Percentiles rank a stretch among this genome's conserved stretches.
These are phyloP conservation scores for Drosophila falleni DNA, from an alignment of 2,888 invertebrate genomes.

Conservation along the genomic window DNA sequence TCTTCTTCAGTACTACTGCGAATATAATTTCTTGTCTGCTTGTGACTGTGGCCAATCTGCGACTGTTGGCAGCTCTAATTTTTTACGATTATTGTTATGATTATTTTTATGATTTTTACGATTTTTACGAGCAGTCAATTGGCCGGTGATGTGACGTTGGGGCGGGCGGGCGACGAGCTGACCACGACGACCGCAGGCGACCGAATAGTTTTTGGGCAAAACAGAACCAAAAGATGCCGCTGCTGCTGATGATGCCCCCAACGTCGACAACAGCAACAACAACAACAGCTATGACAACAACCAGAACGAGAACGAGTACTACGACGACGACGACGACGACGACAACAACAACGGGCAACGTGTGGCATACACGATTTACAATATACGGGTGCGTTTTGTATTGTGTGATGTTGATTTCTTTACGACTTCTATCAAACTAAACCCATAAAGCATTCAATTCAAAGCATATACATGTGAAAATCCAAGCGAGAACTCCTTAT, in stretches of 20 bases:
- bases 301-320: conserved; percentile 12
- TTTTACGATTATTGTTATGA: conserved; percentile 85
- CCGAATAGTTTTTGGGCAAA: conserved; percentile 66
- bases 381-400: conserved; percentile 72
- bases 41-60: conserved; percentile 62
- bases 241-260: conserved; percentile 54
- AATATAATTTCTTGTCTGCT: conserved; percentile 41
- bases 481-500: conserved; percentile 86
- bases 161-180: conserved; percentile 58
- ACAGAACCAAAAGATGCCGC: conserved; percentile 54
- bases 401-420: conserved; percentile 86
- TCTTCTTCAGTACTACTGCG: conserved; percentile 26
- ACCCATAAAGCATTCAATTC: conserved; percentile 86
- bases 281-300: conserved; percentile 23
- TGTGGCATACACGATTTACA: conserved; percentile 59
- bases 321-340: conserved; percentile 22
- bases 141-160: conserved; percentile 40
- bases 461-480: conserved; percentile 86
- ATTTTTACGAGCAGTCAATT: conserved; percentile 82
- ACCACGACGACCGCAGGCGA: conserved; percentile 73
- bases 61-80: conserved; percentile 71
- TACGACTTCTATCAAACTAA: conserved; percentile 86
- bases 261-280: conserved; percentile 35
- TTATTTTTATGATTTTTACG: conserved; percentile 83
- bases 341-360: conserved; percentile 47